phyloP scores from a whole-genome alignment of 64 coral and sea anemone species.

The Porites lutea region DNA sequence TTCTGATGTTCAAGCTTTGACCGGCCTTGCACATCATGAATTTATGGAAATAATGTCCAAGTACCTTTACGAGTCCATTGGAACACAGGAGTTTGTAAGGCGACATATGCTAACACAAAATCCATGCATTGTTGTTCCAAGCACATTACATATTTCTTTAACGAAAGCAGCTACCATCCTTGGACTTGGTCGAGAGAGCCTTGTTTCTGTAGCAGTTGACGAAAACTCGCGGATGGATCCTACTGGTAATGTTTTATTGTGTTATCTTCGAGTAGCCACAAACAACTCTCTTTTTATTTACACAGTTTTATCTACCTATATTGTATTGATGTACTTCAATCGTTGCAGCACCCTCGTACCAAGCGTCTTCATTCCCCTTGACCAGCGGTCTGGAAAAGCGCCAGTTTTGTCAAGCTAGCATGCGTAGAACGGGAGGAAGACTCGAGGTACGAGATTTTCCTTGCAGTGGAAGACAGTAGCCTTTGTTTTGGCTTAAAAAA shows the following conservation, averaged over 20 bases:
- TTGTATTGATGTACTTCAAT: too few species aligned
- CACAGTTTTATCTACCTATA: too few species aligned
- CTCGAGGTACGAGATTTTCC: too few species aligned
- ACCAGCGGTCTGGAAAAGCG: too few species aligned
- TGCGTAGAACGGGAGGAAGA: neutral
- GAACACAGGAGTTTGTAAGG: conserved; percentile 53
- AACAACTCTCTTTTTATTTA: too few species aligned
- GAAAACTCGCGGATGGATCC: conserved; percentile 63
- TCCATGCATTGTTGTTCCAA: conserved; percentile 70
- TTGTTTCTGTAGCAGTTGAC: conserved; percentile 66
- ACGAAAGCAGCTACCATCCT: conserved; percentile 73
- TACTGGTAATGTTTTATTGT: too few species aligned
- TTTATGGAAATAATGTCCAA: conserved; percentile 48
- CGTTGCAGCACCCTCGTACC: too few species aligned
- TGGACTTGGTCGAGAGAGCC: conserved; percentile 67
- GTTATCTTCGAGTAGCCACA: too few species aligned
- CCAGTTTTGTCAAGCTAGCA: neutral
- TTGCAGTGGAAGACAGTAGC: too few species aligned
- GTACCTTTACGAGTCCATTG: conserved; percentile 65
- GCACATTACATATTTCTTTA: conserved; percentile 76
- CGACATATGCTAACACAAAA: conserved; percentile 52
- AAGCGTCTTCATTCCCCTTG: too few species aligned
- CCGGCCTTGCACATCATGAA: conserved; percentile 12
- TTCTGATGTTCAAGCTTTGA: conserved; percentile 27
- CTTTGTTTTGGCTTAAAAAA: too few species aligned